These are phyloP conservation scores for Cochlearius cochlearius DNA, from an alignment of 2,113 vertebrate species.

Conservation along the genomic window DNA sequence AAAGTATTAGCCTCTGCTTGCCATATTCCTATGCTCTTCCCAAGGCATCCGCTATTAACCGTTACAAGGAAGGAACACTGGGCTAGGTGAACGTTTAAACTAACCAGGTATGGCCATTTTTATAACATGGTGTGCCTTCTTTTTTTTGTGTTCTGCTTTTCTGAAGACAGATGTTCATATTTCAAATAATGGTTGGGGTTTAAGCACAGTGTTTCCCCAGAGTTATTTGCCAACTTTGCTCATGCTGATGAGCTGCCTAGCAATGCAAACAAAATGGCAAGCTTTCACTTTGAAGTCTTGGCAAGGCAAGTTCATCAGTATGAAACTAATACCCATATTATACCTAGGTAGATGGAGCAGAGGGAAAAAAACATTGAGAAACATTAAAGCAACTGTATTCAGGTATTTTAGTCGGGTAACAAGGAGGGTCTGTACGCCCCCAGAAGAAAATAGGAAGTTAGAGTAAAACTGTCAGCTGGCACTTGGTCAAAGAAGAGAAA, in stretches of 20 bases:
- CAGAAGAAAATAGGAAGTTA: neutral
- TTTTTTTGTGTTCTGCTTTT: neutral
- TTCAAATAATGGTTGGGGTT: neutral
- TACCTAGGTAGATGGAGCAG: neutral
- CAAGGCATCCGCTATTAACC: neutral
- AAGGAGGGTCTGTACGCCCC: neutral
- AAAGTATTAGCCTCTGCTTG: neutral
- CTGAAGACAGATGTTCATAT: neutral
- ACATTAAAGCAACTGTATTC: neutral
- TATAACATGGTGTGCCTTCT: neutral
- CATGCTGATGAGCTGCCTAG: neutral
- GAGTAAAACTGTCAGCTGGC: neutral
- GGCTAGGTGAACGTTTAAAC: neutral
- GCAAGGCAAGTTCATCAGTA: neutral
- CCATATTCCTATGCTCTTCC: neutral
- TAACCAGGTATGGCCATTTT: neutral
- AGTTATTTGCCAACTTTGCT: neutral
- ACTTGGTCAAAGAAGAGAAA: neutral
- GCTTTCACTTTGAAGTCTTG: neutral
- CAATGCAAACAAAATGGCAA: neutral
- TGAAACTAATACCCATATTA: neutral
- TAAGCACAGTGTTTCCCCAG: neutral
- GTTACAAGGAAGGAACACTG: neutral
- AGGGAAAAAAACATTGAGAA: fast-evolving
- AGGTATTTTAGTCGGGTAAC: neutral